Conservation (phyloP, 2,888 invertebrate genomes). For the Brachylomia viminalis region DNA sequence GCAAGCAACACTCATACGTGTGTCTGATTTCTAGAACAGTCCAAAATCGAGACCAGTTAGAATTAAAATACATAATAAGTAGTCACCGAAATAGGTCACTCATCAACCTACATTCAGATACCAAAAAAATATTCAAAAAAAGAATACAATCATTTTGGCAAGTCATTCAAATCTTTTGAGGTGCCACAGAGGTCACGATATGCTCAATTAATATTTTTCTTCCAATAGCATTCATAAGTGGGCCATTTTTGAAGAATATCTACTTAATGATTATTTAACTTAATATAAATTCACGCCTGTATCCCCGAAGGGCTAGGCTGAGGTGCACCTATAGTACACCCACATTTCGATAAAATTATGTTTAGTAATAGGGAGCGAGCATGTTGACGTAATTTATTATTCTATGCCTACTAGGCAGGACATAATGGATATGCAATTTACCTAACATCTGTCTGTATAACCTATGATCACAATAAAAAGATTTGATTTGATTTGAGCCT, state of each 20-base stretch:
- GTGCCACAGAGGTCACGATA: slow-evolving; percentile 19
- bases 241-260: neutral
- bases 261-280: neutral
- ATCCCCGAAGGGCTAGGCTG: no score
- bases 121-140: slow-evolving; percentile 4
- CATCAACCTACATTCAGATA: slow-evolving; percentile 4
- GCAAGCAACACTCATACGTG: slow-evolving; percentile 20
- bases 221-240: neutral
- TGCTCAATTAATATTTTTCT: slow-evolving; percentile 22
- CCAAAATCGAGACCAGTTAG: neutral
- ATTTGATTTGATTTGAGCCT: no score
- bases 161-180: slow-evolving; percentile 24
- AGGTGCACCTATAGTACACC: no score
- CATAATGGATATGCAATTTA: no score
- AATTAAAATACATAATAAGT: neutral
- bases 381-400: no score
- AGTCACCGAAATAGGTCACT: neutral
- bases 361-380: no score
- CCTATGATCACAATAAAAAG: no score
- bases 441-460: no score
- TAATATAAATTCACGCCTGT: no score
- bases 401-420: no score
- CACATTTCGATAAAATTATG: neutral
- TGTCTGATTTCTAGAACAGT: neutral
- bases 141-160: slow-evolving; percentile 1